Evolutionary conservation across 2,797 vertebrate species (phyloP), one percentile per base, ranked within the genome.

Genomic region (Capromys pilorides): DNA sequence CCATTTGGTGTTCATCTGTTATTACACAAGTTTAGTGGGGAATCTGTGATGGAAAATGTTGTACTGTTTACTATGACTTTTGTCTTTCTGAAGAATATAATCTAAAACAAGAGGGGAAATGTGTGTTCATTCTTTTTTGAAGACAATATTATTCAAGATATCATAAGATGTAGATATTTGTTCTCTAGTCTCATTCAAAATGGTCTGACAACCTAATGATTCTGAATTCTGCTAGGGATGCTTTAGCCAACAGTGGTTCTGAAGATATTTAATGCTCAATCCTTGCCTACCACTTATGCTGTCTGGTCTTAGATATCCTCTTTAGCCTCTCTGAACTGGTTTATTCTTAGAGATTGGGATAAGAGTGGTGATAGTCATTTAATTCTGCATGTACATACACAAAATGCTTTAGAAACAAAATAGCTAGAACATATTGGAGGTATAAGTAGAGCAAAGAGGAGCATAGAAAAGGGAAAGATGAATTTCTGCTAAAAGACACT

Each of bases 41-140:
- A 71, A 33, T 41, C 28, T 18, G 12, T 49, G 66, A 51, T 95
- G 77, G 90, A 79, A 92, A 97, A 92, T 96, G 94, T 86, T 88
- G 51, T 79, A 61, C 33, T 83, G 41, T 94, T 86, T 88, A 14
- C 91, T 73, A 1, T 81, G 73, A 71, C 84, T 96, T 96, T 69
- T 88, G 88, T 90, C 61, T 87, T 86, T 54, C 31, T 84, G 77
- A 94, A 59, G 62, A 64, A 36, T 91, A 5, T 64, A 83, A 85
- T 92, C 86, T 90, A 94, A 79, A 94, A 57, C 39, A 92, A 84
- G 80, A 81, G 71, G 67, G 77, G 64, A 94, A 91, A 79, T 71
- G 26, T 59, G 87, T 95, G 91, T 94, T 77, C 39, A 75, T 61
- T 75, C 75, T 85, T 96, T 95, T 93, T 49, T 90, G 91, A 90